Base-by-base conservation (phyloP, 2,797 vertebrate genomes). In the Bradypus variegatus region DNA sequence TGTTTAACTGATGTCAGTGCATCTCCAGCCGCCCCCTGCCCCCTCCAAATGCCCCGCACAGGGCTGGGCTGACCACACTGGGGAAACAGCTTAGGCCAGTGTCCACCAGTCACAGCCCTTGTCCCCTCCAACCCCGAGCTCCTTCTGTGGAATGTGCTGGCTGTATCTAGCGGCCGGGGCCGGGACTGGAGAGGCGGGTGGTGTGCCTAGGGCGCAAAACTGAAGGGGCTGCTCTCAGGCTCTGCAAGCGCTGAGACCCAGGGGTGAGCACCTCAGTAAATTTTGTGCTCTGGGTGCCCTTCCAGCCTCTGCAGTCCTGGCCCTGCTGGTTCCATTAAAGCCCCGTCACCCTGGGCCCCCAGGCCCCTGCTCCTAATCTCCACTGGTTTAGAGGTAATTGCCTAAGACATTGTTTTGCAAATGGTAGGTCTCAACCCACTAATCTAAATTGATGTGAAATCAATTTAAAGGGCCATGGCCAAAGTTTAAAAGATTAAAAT, bases 181-280 rank as follows among this genome's bases (percentile, higher is more conserved):
- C 48, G 64, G 33, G 64, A 48, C 15, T 60, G 7, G 27, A 2
- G 31, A 36, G 25, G 9, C 1, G 19, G 36, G 41, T 2, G 27
- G 2, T 3, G 13, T 23, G 8, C 4, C 55, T 14, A 8, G 38
- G 2, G 12, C 0, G 9, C 13, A 48, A 48, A 11, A 50, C 2
- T 15, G 18, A 38, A 41, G 16, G 5, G 10, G 12, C 53, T 14
- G 0, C 41, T n/a, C 29, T 65, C 38, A 36, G 53, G 50, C 33
- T 48, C 27, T 58, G 3, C n/a, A n/a, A 31, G 14, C 5, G 0
- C 48, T 23, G 55, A 65, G 6, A n/a, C 11, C 0, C 70, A 25
- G 76, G 50, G 11, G 29, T 1, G 1, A 16, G 38, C 1, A 0
- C 60, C n/a, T 16, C 53, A n/a, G 31, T 65, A 55, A 7, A 8